Evolutionary conservation across 2,888 invertebrate species (phyloP), one percentile per base, ranked within the genome.

Genomic region (Nemotelus pantherinus): DNA sequence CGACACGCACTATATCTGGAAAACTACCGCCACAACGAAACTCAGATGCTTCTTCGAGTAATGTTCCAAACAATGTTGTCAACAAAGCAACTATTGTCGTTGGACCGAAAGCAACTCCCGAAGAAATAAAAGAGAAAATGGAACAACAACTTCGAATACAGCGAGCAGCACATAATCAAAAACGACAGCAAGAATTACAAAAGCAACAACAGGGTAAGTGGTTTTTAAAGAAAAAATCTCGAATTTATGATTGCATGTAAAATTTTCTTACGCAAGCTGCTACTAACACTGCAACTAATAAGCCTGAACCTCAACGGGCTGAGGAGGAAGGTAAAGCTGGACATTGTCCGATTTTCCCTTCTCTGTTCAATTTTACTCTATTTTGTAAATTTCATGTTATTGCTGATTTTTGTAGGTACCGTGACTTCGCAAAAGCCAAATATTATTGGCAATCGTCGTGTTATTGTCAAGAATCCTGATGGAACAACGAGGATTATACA

Each of bases 101-200:
- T 50, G 82, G 81, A 10, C 82, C 82, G 55, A 91, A 92, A 82
- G 89, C 91, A 0, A 91, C 91, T 47, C 90, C 93, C 0, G 91
- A 93, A 81, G 95, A 95, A 83, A 91, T 94, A 80, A 95, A 94
- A 86, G 96, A 96, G 82, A 95, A 95, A 86, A 93, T 96, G 93
- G 97, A 97, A 84, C 95, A 95, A 81, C 95, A 97, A 84, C 87
- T 97, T 80, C 92, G 95, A 77, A 90, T 95, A 82, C 97, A 97
- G 85, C 88, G 97, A 79, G 94, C 95, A 43, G 95, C 95, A 0
- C 95, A 95, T 87, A 95, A 96, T 83, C 96, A 96, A 83, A 96
- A 96, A 86, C 89, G 95, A 72, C 92, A 92, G 0, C 83, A 92
- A 55, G 94, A 94, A 84, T 86, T 91, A 83, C 60, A 47, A 63